Percentiles rank a stretch among this genome's conserved stretches.
phyloP scores from a whole-genome alignment of 35 echinoderm and acorn worm species.

The Eucidaris tribuloides region DNA sequence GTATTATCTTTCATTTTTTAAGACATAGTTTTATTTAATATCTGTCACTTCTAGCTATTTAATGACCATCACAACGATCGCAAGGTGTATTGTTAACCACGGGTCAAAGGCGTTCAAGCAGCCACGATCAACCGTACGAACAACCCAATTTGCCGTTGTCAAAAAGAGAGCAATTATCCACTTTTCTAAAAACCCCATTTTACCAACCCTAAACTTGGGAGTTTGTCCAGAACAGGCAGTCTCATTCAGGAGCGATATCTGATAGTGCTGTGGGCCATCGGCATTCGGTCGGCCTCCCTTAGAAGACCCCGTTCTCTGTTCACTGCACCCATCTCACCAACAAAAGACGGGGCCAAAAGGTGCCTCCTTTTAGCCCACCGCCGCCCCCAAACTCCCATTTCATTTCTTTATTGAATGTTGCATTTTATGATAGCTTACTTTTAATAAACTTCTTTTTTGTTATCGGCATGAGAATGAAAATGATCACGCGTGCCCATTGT shows the following conservation, averaged over 20 bases:
- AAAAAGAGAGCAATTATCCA: constrained; percentile 27
- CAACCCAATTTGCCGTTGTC: constrained; percentile 3
- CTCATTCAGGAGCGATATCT: constrained; percentile 10
- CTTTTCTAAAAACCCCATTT: constrained; percentile 5
- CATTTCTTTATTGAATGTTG: constrained; percentile 17
- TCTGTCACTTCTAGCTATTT: not conserved
- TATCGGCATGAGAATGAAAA: not conserved
- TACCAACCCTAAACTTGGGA: not conserved
- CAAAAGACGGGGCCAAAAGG: constrained; percentile 23
- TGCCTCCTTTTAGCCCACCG: constrained; percentile 18
- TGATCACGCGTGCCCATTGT: constrained; percentile 34
- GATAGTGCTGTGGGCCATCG: constrained; percentile 24
- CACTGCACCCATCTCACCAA: constrained; percentile 3
- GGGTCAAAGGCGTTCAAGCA: not conserved
- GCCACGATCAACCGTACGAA: not conserved
- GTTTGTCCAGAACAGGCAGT: constrained; percentile 13
- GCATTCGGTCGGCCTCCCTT: constrained; percentile 10
- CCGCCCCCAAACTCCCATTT: constrained; percentile 19
- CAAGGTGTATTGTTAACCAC: not conserved
- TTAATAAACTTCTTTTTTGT: not conserved
- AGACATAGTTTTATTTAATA: not conserved
- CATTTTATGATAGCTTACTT: constrained; percentile 33
- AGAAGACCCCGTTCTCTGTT: constrained; percentile 5
- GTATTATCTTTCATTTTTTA: not conserved
- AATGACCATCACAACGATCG: not conserved